Base-by-base conservation (phyloP, 2,888 invertebrate genomes). In the Tetranychus piercei region DNA sequence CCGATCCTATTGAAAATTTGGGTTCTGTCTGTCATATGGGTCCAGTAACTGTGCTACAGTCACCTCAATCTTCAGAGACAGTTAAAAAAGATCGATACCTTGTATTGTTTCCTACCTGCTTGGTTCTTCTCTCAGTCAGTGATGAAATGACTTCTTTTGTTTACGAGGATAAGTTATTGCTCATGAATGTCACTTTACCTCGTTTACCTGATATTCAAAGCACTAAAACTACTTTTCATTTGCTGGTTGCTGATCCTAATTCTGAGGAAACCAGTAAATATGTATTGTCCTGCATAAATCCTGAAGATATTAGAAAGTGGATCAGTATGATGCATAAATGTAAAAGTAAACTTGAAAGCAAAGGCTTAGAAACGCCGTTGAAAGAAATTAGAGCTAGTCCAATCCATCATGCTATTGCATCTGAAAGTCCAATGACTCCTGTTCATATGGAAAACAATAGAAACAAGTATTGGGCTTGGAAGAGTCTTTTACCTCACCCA, bases 1-100 rank as follows among this genome's bases (percentile, higher is more conserved):
- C 79, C 3, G 79, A 84, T 82, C 89, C 88, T 80, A 82, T 91
- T 72, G 78, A 83, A 44, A 83, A 85, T n/a, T 84, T 91, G 11
- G 94, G 94, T 1, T 93, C 94, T 78, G 92, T 96, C 22, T 84
- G 92, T 78, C 90, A 92, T 81, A 92, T 95, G 88, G 93, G 94
- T 72, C 90, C 93, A 77, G 93, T 94, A 9, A 90, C 91, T 2
- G 88, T 94, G 15, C 90, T 91, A 1, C 87, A 88, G 0, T 90
- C 92, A 78, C 90, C 90, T 45, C 80, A 78, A 20, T 87, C 89
- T 78, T n/a, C 34, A 23, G 76, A 79, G 77, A 34, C 34, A 34
- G 81, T 83, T 77, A 82, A 81, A 74, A 80, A 80, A 76, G 94
- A 95, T 82, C 87, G 94, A 80, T 94, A 94, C 82, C 88, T 96